Base-by-base conservation (phyloP, 1,140 invertebrate species). In the Euura saliciscinereae region DNA sequence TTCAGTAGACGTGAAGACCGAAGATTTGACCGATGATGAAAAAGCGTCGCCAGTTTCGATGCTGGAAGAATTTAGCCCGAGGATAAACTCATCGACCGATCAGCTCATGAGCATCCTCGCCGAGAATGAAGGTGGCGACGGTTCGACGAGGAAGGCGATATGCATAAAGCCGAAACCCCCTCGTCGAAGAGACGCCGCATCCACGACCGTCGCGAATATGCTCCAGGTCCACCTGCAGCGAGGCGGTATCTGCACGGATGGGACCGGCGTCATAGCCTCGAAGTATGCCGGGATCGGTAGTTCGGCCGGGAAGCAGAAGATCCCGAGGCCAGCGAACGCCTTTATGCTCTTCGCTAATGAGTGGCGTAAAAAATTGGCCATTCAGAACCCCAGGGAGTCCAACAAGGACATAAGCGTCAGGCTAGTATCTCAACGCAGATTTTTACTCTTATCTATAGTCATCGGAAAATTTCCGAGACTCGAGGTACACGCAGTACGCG, bases 281-380 rank as follows among this genome's bases (percentile, higher is more conserved):
- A 65, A 59, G 42, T 67, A 67, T 28, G 43, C 8, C 42, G 59
- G 43, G 45, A 64, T 65, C 45, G 70, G 77, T 77, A 77, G 69
- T 69, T 44, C 65, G 70, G 3, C 71, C 13, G 76, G 73, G 71
- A 87, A 87, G 75, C 82, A 81, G 73, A 90, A 89, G 82, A 91
- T 92, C 11, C 90, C 89, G 2, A 82, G 91, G 13, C 91, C 91
- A 6, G 90, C 90, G 4, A 92, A 92, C 80, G 91, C 91, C 0
- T 92, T 92, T 73, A 92, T 92, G 91, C 76, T 92, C 0, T 92
- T 91, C 73, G 91, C 90, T n/a, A 91, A 91, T 78, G 88, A 91
- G 51, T 90, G 90, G 84, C 77, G 91, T 8, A 91, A 90, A 76
- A 87, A 87, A 75, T 79, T 92, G 8, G 88, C 90, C 4, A 77